Base-by-base conservation (phyloP, 2,113 vertebrate species). In the Stegostoma tigrinum region DNA sequence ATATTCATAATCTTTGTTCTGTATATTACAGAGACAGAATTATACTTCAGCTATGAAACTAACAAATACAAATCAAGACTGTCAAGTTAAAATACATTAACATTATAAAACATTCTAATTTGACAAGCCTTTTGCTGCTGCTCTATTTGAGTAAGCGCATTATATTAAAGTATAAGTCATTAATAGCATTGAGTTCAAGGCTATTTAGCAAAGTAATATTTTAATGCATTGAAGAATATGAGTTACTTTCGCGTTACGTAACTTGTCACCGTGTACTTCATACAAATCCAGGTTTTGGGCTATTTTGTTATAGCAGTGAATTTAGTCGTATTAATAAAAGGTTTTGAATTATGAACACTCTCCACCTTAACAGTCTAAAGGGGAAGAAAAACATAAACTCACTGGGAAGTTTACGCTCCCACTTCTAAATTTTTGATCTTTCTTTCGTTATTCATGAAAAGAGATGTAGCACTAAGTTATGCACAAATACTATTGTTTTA, bases 111-210 rank as follows among this genome's bases (percentile, higher is more conserved):
- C 38, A n/a, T 66, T 66, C n/a, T n/a, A 66, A 23, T 38, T 38
- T 93, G 89, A 93, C 89, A 93, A 38, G 61, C 61, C 64, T 93
- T 93, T 93, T 93, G 34, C 89, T 66, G 89, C 55, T 66, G 21
- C n/a, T 7, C 89, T 93, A n/a, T 91, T 66, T 93, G 89, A 66
- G 34, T 66, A 38, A 91, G n/a, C 66, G 55, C 55, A 66, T 34
- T 24, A 24, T 45, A 87, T 52, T 64, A 66, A 93, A 66, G 89
- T 61, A 38, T 61, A 93, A 66, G 34, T 38, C 55, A 80, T 80
- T 80, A 91, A 66, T 27, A 87, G 85, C 48, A 30, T 66, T 66
- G 52, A 64, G 15, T 66, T 66, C 85, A 24, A 8, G 27, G 45
- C 85, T 52, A 87, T 52, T 87, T 61, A 93, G 34, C 61, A 38